Evolutionary conservation across 2,888 invertebrate genomes (phyloP).

Genomic region (Xylota segnis): DNA sequence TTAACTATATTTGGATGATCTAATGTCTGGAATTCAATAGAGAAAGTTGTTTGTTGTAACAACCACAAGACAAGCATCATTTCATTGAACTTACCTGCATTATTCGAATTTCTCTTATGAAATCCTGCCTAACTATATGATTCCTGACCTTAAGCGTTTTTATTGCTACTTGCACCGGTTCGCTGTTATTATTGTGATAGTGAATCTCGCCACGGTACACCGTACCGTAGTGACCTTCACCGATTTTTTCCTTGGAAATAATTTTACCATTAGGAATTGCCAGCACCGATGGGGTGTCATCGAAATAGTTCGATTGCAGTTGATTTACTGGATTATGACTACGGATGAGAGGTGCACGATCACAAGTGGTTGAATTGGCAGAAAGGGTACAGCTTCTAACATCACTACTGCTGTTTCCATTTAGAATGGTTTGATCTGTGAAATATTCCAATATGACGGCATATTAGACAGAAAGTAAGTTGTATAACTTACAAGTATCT

Average conservation of each 20-base stretch:
- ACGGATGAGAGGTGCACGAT: constrained; percentile 67
- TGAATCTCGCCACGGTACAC: constrained; percentile 89
- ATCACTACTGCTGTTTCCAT: constrained; percentile 72
- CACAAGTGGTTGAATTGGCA: constrained; percentile 60
- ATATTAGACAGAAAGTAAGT: background rate
- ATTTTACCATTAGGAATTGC: constrained; percentile 80
- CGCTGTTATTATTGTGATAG: constrained; percentile 77
- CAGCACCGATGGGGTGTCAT: constrained; percentile 80
- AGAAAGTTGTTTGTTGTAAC: background rate
- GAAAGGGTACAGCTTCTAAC: constrained; percentile 66
- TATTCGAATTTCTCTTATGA: constrained; percentile 93
- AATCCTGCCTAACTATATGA: constrained; percentile 87
- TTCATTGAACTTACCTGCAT: constrained; percentile 88
- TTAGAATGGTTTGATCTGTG: constrained; percentile 58
- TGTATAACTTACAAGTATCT: constrained; percentile 57
- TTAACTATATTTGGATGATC: constrained; percentile 95
- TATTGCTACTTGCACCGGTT: constrained; percentile 87
- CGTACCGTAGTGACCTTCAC: constrained; percentile 93
- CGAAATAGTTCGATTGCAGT: constrained; percentile 67
- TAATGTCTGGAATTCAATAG: constrained; percentile 86
- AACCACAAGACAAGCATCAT: background rate
- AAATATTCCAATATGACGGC: background rate
- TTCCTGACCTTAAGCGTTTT: constrained; percentile 86
- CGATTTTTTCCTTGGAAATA: constrained; percentile 81
- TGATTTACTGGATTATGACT: constrained; percentile 46